Percentiles rank a stretch among this genome's conserved stretches.
Evolutionary conservation across 1,140 invertebrate genomes (phyloP).

Genomic region (Diabrotica undecimpunctata): DNA sequence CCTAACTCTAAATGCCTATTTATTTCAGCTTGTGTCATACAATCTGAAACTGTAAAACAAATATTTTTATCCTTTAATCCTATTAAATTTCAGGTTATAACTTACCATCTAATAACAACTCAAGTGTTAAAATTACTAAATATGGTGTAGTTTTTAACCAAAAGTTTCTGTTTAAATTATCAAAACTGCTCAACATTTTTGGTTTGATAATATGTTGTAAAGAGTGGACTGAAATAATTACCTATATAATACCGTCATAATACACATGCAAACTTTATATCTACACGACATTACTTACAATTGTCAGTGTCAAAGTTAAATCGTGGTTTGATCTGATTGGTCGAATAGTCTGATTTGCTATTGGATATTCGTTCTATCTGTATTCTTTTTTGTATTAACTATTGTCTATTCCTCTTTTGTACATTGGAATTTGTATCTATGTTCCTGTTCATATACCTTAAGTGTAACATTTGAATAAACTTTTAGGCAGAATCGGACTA

Average conservation of each 20-base stretch:
- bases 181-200: constrained; percentile 6
- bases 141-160: constrained; percentile 37
- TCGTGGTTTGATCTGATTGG: constrained; percentile 8
- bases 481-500: too few relatives aligned
- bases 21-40: constrained; percentile 70
- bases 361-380: too few relatives aligned
- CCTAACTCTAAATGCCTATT: constrained; percentile 92
- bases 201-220: not conserved
- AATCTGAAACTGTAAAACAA: constrained; percentile 57
- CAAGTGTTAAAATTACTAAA: constrained; percentile 36
- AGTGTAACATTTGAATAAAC: too few relatives aligned
- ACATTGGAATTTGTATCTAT: too few relatives aligned
- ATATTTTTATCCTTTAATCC: constrained; percentile 19
- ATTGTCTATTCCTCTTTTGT: too few relatives aligned
- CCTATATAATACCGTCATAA: not conserved
- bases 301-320: not conserved
- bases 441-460: too few relatives aligned
- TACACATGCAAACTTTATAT: not conserved
- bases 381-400: too few relatives aligned
- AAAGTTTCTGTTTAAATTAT: constrained; percentile 22
- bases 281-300: too few relatives aligned
- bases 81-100: constrained; percentile 25
- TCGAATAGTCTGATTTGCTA: not conserved
- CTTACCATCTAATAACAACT: constrained; percentile 41
- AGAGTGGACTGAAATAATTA: not conserved